A percentile compares a stretch with the other conserved stretches of the same genome.
Evolutionary conservation across 2,888 invertebrate species (phyloP).

Genomic region (Ametastegia equiseti): DNA sequence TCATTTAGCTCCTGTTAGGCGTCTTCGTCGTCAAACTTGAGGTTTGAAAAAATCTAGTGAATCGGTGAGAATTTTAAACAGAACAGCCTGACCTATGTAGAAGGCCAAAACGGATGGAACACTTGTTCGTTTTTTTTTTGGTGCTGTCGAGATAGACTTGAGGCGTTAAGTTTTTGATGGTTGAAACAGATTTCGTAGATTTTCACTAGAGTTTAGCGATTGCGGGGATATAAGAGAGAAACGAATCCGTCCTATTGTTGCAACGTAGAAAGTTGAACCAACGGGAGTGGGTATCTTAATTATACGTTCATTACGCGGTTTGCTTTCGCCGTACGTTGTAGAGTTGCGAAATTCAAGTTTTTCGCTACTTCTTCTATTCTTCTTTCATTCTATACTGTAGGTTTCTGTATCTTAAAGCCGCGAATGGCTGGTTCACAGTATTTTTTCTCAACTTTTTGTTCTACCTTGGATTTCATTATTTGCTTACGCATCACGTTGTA

Average conservation of each 20-base stretch:
- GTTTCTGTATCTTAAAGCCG: not conserved
- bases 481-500: not conserved
- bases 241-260: conserved; percentile 42
- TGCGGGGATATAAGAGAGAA: not conserved
- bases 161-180: not conserved
- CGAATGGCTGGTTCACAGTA: not conserved
- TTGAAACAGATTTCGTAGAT: conserved; percentile 1
- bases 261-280: conserved; percentile 30
- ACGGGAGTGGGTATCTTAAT: conserved; percentile 14
- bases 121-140: not conserved
- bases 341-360: conserved; percentile 32
- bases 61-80: no score
- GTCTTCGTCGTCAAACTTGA: no score
- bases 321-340: conserved; percentile 23
- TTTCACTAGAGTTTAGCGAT: conserved; percentile 1
- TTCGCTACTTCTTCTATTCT: not conserved
- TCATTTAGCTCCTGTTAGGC: no score
- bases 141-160: no score
- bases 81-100: not conserved
- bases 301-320: conserved; percentile 21
- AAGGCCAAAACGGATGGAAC: not conserved
- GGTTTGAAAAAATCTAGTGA: no score
- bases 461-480: not conserved
- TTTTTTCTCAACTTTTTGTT: not conserved
- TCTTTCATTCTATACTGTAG: not conserved